Evolutionary conservation across 2,797 vertebrate genomes (phyloP), one percentile per base, ranked within the genome.

Genomic region (Sebastes vulpes): DNA sequence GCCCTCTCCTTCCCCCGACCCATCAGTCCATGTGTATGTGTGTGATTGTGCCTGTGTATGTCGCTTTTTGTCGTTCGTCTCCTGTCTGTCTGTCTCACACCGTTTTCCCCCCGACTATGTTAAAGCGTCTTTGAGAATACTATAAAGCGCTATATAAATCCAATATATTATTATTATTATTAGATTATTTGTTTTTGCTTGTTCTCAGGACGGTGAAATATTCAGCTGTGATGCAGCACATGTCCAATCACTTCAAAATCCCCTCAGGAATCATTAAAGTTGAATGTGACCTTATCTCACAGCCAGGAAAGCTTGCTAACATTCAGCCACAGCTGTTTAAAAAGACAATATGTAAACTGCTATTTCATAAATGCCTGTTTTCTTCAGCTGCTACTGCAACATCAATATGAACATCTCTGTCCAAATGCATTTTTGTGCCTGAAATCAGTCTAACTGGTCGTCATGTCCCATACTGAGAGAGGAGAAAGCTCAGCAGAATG

Each of bases 321-420:
- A 56, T 60, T 73, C 42, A 65, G 67, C 61, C 67, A 60, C 57
- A 56, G 70, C 25, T 50, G n/a, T 21, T 58, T 69, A 26, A 69
- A 66, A 63, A 2, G 23, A n/a, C 35, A 14, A 23, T 28, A 21
- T 31, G n/a, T 11, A 54, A 53, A 76, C 11, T 59, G 0, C 2
- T 14, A 52, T 16, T 25, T 72, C 6, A 59, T 35, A 20, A 63
- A 59, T 32, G 11, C 11, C 1, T 5, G 11, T 38, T 38, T 38
- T 38, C 35, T 38, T 38, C 11, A 38, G 35, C 35, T 38, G 23
- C 9, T 20, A 2, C 16, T 66, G 21, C 12, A 16, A 2, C 9
- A 1, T 28, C 18, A 66, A 72, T 0, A 2, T 32, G 6, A 67
- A 16, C 20, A 12, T 65, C n/a, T 64, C 20, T n/a, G 5, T 6